Evolutionary conservation across 2,113 vertebrate genomes (phyloP).

Genomic region (Neogobius melanostomus): DNA sequence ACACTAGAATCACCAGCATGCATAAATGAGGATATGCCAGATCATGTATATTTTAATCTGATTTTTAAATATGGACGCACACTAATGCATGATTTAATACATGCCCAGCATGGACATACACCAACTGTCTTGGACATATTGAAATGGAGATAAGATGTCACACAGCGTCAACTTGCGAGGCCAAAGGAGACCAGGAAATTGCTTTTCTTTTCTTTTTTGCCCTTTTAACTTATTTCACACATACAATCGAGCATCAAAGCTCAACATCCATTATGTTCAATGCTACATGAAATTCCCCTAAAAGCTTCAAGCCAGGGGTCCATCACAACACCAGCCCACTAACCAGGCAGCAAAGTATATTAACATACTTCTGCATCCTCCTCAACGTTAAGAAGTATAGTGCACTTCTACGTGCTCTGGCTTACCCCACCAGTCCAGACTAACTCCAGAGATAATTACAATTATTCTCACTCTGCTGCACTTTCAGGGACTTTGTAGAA

Average conservation of each 20-base stretch:
- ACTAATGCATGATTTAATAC: slow-evolving; percentile 4
- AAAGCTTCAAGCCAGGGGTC: background rate
- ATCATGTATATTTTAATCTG: slow-evolving; percentile 7
- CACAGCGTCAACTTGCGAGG: slow-evolving; percentile 30
- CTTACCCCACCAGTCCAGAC: slow-evolving; percentile 5
- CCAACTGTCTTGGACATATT: slow-evolving; percentile 17
- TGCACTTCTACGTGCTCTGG: slow-evolving; percentile 2
- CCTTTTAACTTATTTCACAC: too few relatives aligned
- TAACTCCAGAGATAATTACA: background rate
- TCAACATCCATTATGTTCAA: too few relatives aligned
- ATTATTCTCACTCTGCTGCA: slow-evolving; percentile 1
- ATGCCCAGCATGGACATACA: background rate
- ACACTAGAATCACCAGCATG: background rate
- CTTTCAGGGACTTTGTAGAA: slow-evolving; percentile 1
- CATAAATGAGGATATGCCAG: slow-evolving; percentile 16
- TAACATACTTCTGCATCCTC: background rate
- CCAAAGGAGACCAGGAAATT: slow-evolving; percentile 20
- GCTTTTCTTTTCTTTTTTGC: too few relatives aligned
- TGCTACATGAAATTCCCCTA: too few relatives aligned
- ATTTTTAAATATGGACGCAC: slow-evolving; percentile 2
- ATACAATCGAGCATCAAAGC: too few relatives aligned
- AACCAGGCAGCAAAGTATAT: too few relatives aligned
- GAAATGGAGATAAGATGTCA: slow-evolving; percentile 30
- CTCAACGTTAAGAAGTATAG: slow-evolving; percentile 10
- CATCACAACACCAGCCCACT: too few relatives aligned